These are phyloP conservation scores for Sipha maydis DNA, from an alignment of 2,888 invertebrate genomes.

Conservation along the genomic window DNA sequence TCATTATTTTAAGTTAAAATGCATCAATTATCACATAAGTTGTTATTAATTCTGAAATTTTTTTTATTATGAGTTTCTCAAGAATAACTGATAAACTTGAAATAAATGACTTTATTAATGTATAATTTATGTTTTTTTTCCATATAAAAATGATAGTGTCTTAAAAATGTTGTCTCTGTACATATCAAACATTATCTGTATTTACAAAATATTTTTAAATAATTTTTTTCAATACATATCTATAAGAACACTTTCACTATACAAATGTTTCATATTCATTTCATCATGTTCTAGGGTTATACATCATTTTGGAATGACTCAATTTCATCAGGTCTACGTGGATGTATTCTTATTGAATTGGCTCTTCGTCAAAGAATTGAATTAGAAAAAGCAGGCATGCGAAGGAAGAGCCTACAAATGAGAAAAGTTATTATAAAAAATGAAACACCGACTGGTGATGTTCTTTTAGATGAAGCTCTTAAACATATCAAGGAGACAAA, in stretches of 20 bases:
- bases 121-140: not conserved
- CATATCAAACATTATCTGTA: not conserved
- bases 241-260: too few relatives aligned
- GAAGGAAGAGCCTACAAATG: slow-evolving; percentile 88
- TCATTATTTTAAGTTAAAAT: not conserved
- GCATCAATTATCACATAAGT: not conserved
- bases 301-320: slow-evolving; percentile 99
- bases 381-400: slow-evolving; percentile 96
- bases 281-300: slow-evolving; percentile 79
- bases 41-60: not conserved
- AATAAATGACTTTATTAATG: not conserved
- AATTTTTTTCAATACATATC: not conserved
- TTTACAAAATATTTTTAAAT: too few relatives aligned
- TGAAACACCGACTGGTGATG: slow-evolving; percentile 97
- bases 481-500: slow-evolving; percentile 99
- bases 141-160: not conserved
- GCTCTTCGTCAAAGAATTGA: slow-evolving; percentile 94
- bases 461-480: slow-evolving; percentile 91
- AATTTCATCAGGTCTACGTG: slow-evolving; percentile 97
- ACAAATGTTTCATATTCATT: not conserved
- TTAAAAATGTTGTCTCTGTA: not conserved
- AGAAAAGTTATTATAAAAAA: slow-evolving; percentile 83
- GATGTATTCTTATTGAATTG: slow-evolving; percentile 97
- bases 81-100: not conserved
- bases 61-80: not conserved